A percentile compares a stretch with the other conserved stretches of the same genome.
Conservation (phyloP, 2,888 invertebrate genomes). For the Diachrysia chrysitis region DNA sequence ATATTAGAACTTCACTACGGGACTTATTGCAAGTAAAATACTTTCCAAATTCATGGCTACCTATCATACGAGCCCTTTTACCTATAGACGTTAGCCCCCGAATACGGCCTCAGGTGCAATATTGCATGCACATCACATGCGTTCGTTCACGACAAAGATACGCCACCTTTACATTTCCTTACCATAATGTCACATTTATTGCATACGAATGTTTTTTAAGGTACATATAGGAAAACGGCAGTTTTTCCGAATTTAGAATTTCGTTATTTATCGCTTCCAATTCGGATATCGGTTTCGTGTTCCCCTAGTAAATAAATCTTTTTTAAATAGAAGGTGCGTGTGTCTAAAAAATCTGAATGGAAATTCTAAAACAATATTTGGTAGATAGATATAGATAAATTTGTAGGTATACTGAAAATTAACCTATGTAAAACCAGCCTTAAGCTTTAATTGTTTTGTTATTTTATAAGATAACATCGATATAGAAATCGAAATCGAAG, state of each 20-base stretch:
- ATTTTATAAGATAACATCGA: too few species aligned
- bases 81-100: slow-evolving; percentile 33
- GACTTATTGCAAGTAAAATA: not conserved
- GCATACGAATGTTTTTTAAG: slow-evolving; percentile 44
- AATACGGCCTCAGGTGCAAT: slow-evolving; percentile 74
- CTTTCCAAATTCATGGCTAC: slow-evolving; percentile 17
- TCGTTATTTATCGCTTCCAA: slow-evolving; percentile 40
- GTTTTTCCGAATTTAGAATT: slow-evolving; percentile 19
- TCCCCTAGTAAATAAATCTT: slow-evolving; percentile 35
- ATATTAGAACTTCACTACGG: too few species aligned
- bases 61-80: slow-evolving; percentile 13
- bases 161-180: slow-evolving; percentile 47
- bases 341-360: not conserved
- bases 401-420: not conserved
- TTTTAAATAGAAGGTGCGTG: slow-evolving; percentile 5
- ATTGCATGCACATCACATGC: slow-evolving; percentile 67
- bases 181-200: slow-evolving; percentile 40
- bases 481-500: too few species aligned
- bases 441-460: not conserved
- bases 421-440: not conserved
- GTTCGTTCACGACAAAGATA: slow-evolving; percentile 55
- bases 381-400: not conserved
- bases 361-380: not conserved
- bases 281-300: slow-evolving; percentile 24
- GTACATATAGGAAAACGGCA: slow-evolving; percentile 11